Evolutionary conservation across 2,888 invertebrate species (phyloP), one percentile per base, ranked within the genome.

Genomic region (Lomographa bimaculata): DNA sequence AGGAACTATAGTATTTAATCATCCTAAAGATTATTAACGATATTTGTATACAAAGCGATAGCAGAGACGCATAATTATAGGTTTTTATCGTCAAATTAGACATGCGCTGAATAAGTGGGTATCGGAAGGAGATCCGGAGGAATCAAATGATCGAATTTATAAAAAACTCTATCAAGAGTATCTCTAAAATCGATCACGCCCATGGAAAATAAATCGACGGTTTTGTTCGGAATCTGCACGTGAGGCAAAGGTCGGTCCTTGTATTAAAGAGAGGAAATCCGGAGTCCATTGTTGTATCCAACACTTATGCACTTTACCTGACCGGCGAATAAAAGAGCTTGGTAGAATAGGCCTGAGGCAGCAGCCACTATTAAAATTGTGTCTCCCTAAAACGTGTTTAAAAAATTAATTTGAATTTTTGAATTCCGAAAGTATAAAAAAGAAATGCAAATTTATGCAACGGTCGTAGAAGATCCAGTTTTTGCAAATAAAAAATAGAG

Each of bases 201-300:
- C 81, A 82, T 80, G 81, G 73, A 86, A 84, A 83, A n/a, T n/a
- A n/a, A n/a, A 84, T 81, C 60, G 67, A 63, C 63, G 65, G 73
- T 70, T 71, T 73, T 77, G 80, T 81, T 78, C 71, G 74, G 61
- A 79, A 77, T 81, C 82, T 82, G 85, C 89, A 89, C 89, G 89
- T 89, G 89, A 89, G 81, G 55, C 71, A 69, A 71, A 80, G 82
- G 75, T 80, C 71, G 83, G 73, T 67, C 64, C 80, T 83, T 75
- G 82, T 78, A 86, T 86, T 87, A 86, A 71, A 79, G 77, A 80
- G 82, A 89, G 89, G 89, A 89, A 86, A 89, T 89, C 89, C 89
- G 89, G 89, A 62, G 64, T 59, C 64, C 68, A 82, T 87, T 89
- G 83, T 85, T 79, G 71, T 74, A 75, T 74, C 71, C 78, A 70